Evolutionary conservation across 64 coral and sea anemone genomes (phyloP), one percentile per base, ranked within the genome.

Genomic region (Acropora tenuis): DNA sequence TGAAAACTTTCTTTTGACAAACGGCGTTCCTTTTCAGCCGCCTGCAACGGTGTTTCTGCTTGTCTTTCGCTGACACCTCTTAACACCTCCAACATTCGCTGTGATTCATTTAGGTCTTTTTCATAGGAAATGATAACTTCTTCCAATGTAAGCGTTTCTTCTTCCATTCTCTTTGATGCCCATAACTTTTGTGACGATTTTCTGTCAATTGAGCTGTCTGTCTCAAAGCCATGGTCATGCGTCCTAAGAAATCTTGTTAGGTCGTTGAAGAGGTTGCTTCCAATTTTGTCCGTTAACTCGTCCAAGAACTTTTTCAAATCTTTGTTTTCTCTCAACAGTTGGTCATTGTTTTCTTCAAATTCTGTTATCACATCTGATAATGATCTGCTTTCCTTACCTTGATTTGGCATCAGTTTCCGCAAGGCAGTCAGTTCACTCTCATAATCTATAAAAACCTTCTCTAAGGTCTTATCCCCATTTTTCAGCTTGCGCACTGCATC

Each of bases 401-500:
- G 8, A 15, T 5, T 13, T 43, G 72, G 50, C 2, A 76, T 6
- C 47, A 76, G 40, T 10, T 77, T 88, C 16, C 72, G 18, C 19
- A 77, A 88, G 12, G 86, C 86, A 11, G 9, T 47, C 6, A 88
- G 11, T 50, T 88, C 86, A 19, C 75, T 78, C 71, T 88, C 86
- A 9, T 78, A 88, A 88, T 58, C 66, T 19, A n/a, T 77, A 16
- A 88, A 5, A 19, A 78, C 72, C 5, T 58, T 48, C 43, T 88
- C 86, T 0, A 85, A 65, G 6, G 72, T 46, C 47, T 88, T 46
- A n/a, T 77, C 86, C n/a, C 77, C 50, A 12, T 58, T 77, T 75
- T 72, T 67, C n/a, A 85, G 48, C 2, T 50, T 43, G 13, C 12
- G 10, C 1, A 63, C 57, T 0, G 19, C 57, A 46, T 83, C 59